Evolutionary conservation across 2,113 vertebrate genomes (phyloP).

Genomic region (Tragelaphus strepsiceros): DNA sequence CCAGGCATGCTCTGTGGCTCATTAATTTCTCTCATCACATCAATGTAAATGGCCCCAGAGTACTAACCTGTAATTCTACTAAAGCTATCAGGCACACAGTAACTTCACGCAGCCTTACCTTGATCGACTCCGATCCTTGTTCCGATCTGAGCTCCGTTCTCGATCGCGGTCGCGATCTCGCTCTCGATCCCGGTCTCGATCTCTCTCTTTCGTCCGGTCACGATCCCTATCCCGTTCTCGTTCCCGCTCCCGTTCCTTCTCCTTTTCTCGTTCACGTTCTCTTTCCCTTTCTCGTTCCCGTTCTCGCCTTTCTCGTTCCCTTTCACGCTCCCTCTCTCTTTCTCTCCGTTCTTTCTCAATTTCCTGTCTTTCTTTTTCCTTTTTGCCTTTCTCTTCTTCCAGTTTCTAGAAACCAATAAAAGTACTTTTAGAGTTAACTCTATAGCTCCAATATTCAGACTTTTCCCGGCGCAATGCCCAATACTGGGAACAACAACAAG

Average conservation of each 20-base stretch:
- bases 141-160: conserved; percentile 86
- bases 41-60: background rate
- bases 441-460: conserved; percentile 41
- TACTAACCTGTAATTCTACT: background rate
- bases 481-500: conserved; percentile 67
- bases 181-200: conserved; percentile 88
- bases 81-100: background rate
- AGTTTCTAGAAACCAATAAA: conserved; percentile 97
- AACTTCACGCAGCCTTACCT: conserved; percentile 81
- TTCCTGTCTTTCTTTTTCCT: conserved; percentile 96
- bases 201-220: conserved; percentile 86
- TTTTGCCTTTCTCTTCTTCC: conserved; percentile 99
- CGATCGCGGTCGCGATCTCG: conserved; percentile 89
- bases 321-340: conserved; percentile 95
- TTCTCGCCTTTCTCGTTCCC: conserved; percentile 94
- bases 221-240: conserved; percentile 91
- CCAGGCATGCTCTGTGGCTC: background rate
- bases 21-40: background rate
- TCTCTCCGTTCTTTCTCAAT: conserved; percentile 95
- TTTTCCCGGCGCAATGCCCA: conserved; percentile 77
- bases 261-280: conserved; percentile 87
- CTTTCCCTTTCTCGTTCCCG: conserved; percentile 95
- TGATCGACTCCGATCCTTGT: conserved; percentile 90
- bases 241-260: conserved; percentile 89
- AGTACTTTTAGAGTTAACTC: conserved; percentile 84